Conservation (phyloP, 2,797 vertebrate species). For the Sebastolobus altivelis region DNA sequence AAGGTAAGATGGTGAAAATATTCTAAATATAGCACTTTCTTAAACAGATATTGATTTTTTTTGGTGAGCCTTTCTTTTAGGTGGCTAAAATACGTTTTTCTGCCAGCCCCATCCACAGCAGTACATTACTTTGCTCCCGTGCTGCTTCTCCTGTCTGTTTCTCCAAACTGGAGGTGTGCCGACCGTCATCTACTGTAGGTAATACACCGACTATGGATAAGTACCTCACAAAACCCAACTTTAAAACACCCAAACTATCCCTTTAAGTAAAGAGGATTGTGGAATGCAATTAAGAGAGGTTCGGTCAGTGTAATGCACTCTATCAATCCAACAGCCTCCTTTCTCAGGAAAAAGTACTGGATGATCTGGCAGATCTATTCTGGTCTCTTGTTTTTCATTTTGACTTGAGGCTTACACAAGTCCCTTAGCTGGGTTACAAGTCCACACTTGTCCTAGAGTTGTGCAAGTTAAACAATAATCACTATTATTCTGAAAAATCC, state of each 20-base stretch:
- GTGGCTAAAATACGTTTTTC: no score
- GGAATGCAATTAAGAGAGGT: slow-evolving; percentile 26
- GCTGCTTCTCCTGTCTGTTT: no score
- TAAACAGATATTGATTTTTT: no score
- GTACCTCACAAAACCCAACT: no score
- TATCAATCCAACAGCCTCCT: slow-evolving; percentile 8
- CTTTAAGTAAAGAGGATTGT: slow-evolving; percentile 8
- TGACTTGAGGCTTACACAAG: slow-evolving; percentile 1
- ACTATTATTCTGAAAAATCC: background rate
- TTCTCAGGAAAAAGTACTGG: slow-evolving; percentile 8
- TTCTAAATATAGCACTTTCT: no score
- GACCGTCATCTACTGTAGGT: no score
- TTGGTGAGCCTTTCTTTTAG: no score
- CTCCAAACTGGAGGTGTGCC: no score
- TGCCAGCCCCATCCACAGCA: fast-evolving
- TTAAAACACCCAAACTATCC: no score
- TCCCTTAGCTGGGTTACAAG: background rate
- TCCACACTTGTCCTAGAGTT: background rate
- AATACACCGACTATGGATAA: no score
- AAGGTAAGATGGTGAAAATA: no score
- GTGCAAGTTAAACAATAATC: background rate
- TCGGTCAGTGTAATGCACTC: slow-evolving; percentile 14
- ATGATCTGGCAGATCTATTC: slow-evolving; percentile 2
- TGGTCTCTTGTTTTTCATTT: slow-evolving; percentile 20
- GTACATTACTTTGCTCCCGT: no score